A percentile compares a stretch with the other conserved stretches of the same genome.
phyloP scores from a whole-genome alignment of 2,797 vertebrate genomes.

The Numenius phaeopus region DNA sequence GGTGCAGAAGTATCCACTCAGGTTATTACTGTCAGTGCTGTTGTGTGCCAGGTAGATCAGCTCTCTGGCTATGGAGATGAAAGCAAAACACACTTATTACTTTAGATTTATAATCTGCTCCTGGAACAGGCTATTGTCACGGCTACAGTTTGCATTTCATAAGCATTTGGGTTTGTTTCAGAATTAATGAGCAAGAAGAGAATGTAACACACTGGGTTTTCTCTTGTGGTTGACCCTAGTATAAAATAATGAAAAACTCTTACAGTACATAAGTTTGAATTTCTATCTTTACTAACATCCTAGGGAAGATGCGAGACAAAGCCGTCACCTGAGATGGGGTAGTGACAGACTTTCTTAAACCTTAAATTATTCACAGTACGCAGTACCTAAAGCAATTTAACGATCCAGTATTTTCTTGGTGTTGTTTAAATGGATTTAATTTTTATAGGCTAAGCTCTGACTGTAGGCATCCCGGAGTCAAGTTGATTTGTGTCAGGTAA shows the following conservation, averaged over 20 bases:
- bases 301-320: neutral
- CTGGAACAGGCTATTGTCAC: neutral
- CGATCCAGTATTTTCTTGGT: neutral
- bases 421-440: neutral
- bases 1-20: neutral
- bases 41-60: neutral
- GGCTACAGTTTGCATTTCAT: neutral
- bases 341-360: neutral
- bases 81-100: neutral
- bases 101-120: neutral
- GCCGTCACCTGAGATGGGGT: neutral
- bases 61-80: neutral
- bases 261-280: neutral
- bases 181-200: neutral
- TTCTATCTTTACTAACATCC: neutral
- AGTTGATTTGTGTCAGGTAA: neutral
- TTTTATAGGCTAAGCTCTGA: neutral
- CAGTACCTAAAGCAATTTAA: neutral
- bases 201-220: neutral
- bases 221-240: neutral
- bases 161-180: neutral
- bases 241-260: neutral
- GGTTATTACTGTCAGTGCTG: neutral
- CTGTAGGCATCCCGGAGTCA: neutral
- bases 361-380: neutral